Base-by-base conservation (phyloP, 2,888 invertebrate species). In the Andrena trimmerana region DNA sequence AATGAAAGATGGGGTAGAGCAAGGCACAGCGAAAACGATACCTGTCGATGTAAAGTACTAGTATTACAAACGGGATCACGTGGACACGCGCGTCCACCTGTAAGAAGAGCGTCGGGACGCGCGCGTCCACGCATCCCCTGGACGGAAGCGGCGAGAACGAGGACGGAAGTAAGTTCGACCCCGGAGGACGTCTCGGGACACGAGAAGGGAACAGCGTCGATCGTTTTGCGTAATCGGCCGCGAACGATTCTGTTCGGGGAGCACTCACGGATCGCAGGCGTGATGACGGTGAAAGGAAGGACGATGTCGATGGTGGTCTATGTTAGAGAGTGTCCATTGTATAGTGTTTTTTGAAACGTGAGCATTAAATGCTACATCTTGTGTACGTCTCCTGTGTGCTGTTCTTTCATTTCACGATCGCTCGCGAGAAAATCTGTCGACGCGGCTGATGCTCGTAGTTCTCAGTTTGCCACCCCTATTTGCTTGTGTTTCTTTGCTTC, bases 331-430 rank as follows among this genome's bases (percentile, higher is more conserved):
- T 93, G 93, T 93, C 93, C 93, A 93, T 93, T 93, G 93, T 93
- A 93, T 93, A 93, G 93, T 93, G 93, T 93, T 93, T 93, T 93
- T 93, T 93, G 93, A 93, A 93, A 93, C 93, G 92, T 93, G 91
- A 93, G 93, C 93, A 93, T 93, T 93, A 93, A 93, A 93, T 93
- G 93, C 93, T 93, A 92, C 93, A 93, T 93, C 93, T 93, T 93
- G 93, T 93, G 93, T 93, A 93, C 86, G 91, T 85, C 89, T 67
- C 82, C 80, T 89, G 86, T 91, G 89, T 89, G 83, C 83, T 85
- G 86, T 83, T 57, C 90, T 91, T 89, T 90, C 79, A 83, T 86
- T 85, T 74, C 29, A 68, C 20, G 52, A 67, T 7, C 50, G 62
- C 83, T 77, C 83, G 81, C 79, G 81, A 80, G 78, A 77, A 78